These are phyloP conservation scores for Anarsia innoxiella DNA, from an alignment of 2,888 invertebrate genomes.

Conservation along the genomic window DNA sequence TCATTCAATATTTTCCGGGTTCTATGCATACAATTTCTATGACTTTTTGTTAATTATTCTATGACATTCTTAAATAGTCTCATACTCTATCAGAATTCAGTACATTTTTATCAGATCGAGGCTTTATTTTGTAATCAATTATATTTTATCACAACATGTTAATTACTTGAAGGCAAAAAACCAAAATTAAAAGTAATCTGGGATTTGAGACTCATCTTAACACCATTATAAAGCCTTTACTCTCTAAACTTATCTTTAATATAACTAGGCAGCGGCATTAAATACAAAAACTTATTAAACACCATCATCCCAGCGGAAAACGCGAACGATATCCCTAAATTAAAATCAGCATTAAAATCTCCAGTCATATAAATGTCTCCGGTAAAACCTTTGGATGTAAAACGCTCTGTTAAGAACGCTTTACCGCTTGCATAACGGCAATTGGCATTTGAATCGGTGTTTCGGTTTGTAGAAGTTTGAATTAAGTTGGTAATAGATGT, in stretches of 20 bases:
- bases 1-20: no score
- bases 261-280: slow-evolving; percentile 88
- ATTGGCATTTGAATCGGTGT: slow-evolving; percentile 70
- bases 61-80: no score
- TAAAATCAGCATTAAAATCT: slow-evolving; percentile 82
- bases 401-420: slow-evolving; percentile 82
- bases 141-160: no score
- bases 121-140: no score
- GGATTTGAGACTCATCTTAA: no score
- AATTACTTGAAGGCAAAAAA: no score
- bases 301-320: slow-evolving; percentile 88
- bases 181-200: no score
- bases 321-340: slow-evolving; percentile 87
- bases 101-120: no score
- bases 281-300: slow-evolving; percentile 88
- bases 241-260: slow-evolving; percentile 92
- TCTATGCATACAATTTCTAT: no score
- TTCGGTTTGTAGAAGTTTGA: slow-evolving; percentile 68
- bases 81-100: no score
- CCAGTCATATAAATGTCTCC: slow-evolving; percentile 74
- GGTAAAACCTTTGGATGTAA: slow-evolving; percentile 72
- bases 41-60: no score
- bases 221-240: no score
- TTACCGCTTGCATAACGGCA: slow-evolving; percentile 83
- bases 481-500: slow-evolving; percentile 67